Percentiles rank a stretch among this genome's conserved stretches.
These are phyloP conservation scores for Sphenopsis melanotis DNA, from an alignment of 2,797 vertebrate species.

Conservation along the genomic window DNA sequence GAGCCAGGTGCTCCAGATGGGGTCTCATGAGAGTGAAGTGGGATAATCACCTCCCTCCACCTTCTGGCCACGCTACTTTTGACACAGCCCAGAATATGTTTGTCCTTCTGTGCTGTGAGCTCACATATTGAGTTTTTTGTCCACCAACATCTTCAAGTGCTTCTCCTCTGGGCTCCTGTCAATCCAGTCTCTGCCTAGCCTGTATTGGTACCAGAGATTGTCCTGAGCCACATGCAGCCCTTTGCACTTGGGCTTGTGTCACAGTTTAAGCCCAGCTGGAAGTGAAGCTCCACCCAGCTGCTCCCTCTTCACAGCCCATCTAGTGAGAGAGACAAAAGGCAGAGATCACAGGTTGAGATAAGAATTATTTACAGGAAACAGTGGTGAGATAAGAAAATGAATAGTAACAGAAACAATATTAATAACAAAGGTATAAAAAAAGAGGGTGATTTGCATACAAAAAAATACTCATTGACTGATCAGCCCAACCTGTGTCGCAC, in stretches of 20 bases:
- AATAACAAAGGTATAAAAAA: not conserved
- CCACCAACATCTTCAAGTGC: not conserved
- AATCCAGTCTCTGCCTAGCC: not conserved
- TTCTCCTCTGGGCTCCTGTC: not conserved
- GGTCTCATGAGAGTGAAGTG: not conserved
- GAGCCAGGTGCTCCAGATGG: not conserved
- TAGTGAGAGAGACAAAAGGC: not conserved
- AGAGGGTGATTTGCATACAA: not conserved
- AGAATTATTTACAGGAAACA: not conserved
- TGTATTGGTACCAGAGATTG: not conserved
- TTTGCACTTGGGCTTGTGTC: not conserved
- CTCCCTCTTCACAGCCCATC: not conserved
- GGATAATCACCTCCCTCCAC: not conserved
- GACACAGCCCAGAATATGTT: rapidly evolving
- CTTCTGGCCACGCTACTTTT: not conserved
- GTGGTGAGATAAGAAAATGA: not conserved
- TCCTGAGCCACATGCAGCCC: not conserved
- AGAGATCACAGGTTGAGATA: not conserved
- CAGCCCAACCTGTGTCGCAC: rapidly evolving
- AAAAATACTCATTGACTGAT: not conserved
- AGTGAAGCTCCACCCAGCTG: not conserved
- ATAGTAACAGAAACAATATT: not conserved
- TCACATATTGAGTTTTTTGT: not conserved
- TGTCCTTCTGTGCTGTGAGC: not conserved
- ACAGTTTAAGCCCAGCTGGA: not conserved